phyloP scores from a whole-genome alignment of 2,113 vertebrate species.

The Etia nguti region DNA sequence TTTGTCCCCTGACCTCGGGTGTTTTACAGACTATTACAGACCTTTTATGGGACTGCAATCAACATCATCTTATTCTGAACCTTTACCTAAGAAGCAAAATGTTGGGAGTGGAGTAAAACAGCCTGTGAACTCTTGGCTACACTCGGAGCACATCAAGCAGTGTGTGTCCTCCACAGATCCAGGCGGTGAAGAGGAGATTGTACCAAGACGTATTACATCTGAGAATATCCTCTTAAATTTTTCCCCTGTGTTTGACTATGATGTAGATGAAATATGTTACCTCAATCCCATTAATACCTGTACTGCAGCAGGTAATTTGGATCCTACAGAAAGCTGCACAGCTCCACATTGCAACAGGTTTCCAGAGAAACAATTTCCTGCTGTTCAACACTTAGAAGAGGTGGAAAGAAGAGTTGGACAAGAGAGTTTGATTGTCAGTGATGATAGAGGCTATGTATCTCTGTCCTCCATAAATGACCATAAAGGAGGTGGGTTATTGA shows the following conservation, averaged over 20 bases:
- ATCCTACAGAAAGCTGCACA: not conserved
- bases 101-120: not conserved
- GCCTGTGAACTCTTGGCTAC: not conserved
- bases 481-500: not conserved
- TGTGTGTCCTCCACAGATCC: not conserved
- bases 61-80: not conserved
- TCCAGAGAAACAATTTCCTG: not conserved
- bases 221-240: not conserved
- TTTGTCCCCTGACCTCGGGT: slow-evolving; percentile 28
- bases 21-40: slow-evolving; percentile 7
- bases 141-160: not conserved
- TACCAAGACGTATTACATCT: too few species aligned
- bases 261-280: slow-evolving; percentile 16
- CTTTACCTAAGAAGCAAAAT: not conserved
- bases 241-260: not conserved
- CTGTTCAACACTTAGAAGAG: not conserved
- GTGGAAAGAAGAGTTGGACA: not conserved
- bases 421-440: not conserved
- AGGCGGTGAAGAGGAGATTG: rapidly evolving
- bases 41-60: not conserved
- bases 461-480: not conserved
- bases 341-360: not conserved
- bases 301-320: not conserved
- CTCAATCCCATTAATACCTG: slow-evolving; percentile 9
- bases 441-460: slow-evolving; percentile 29